These are phyloP conservation scores for Meles meles DNA, from an alignment of 2,113 vertebrate species.

Conservation along the genomic window DNA sequence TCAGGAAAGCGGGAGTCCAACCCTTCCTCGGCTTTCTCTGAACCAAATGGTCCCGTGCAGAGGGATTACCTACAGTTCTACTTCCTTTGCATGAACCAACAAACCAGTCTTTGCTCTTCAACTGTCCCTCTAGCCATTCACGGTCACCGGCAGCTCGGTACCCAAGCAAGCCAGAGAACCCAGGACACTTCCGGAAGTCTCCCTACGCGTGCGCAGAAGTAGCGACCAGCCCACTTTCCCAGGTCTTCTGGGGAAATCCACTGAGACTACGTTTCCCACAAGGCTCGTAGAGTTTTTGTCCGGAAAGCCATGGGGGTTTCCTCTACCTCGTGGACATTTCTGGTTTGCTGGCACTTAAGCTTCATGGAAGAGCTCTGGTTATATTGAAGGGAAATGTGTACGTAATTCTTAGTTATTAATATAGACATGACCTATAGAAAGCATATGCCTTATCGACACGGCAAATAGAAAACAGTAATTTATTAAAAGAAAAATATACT, in stretches of 20 bases:
- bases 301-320: background rate
- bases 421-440: background rate
- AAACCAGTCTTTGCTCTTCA: background rate
- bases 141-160: fast-evolving
- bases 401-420: background rate
- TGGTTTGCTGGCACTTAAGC: no score
- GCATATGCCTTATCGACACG: no score
- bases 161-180: fast-evolving
- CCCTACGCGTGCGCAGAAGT: background rate
- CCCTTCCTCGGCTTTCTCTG: background rate
- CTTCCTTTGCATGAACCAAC: background rate
- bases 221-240: background rate
- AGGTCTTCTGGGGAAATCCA: background rate
- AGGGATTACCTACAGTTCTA: background rate
- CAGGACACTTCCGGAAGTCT: fast-evolving
- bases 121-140: background rate
- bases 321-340: background rate
- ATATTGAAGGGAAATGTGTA: background rate
- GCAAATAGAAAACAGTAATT: background rate
- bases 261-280: background rate
- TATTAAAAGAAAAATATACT: background rate
- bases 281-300: background rate
- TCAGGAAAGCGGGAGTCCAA: background rate
- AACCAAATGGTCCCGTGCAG: background rate
- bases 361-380: background rate